phyloP scores from a whole-genome alignment of 2,113 vertebrate genomes.

The Chloropsis cyanopogon region DNA sequence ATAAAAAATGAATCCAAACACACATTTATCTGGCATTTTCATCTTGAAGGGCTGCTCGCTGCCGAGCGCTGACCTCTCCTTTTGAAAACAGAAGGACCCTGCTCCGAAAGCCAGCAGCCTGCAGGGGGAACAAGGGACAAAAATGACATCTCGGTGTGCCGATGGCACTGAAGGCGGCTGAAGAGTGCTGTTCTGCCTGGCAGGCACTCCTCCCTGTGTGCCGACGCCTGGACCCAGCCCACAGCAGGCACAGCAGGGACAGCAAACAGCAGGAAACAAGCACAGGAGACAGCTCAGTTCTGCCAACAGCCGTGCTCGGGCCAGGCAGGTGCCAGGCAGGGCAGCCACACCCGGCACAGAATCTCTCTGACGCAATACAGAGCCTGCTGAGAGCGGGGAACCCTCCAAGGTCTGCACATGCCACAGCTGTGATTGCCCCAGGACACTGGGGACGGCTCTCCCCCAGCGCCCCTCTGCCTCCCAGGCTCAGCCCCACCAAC shows the following conservation, averaged over 20 bases:
- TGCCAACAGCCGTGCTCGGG: background rate
- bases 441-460: accelerated
- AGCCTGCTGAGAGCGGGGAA: background rate
- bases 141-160: background rate
- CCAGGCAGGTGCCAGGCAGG: background rate
- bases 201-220: background rate
- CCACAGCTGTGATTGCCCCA: accelerated
- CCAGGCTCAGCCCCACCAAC: background rate
- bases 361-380: background rate
- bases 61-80: background rate
- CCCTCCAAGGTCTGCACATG: background rate
- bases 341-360: background rate
- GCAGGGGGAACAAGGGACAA: accelerated
- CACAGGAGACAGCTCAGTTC: background rate
- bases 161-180: background rate
- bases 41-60: background rate
- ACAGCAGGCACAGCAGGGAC: background rate
- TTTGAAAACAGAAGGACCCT: background rate
- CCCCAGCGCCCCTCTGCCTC: accelerated
- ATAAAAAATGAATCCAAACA: too few relatives aligned
- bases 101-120: background rate
- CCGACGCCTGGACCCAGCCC: background rate
- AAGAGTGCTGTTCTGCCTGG: background rate
- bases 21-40: background rate
- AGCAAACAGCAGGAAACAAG: background rate